phyloP scores from a whole-genome alignment of 92 coral and sea anemone species.

The Muricea muricata region DNA sequence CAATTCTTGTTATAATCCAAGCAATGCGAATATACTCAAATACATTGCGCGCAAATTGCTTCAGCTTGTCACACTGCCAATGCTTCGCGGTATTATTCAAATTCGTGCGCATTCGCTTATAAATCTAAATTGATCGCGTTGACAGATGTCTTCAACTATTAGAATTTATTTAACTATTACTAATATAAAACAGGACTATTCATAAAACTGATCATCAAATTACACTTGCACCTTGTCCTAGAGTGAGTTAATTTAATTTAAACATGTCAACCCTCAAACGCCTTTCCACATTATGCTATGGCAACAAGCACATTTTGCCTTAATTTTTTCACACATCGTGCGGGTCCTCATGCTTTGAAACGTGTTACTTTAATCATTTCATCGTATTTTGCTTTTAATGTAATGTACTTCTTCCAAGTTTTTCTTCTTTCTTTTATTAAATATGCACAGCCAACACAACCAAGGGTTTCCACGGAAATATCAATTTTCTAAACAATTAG shows the following conservation, averaged over 20 bases:
- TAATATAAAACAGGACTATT: background rate
- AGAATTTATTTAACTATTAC: background rate
- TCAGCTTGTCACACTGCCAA: background rate
- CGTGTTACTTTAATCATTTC: too few species aligned
- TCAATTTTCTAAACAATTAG: too few species aligned
- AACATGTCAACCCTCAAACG: slow-evolving; percentile 19
- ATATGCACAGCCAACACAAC: too few species aligned
- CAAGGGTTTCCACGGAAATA: too few species aligned
- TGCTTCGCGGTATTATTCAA: background rate
- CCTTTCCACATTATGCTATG: background rate
- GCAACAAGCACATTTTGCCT: background rate
- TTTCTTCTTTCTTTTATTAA: too few species aligned
- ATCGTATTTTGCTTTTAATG: too few species aligned
- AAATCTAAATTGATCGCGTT: background rate
- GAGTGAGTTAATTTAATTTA: slow-evolving; percentile 16
- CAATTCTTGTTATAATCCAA: too few species aligned
- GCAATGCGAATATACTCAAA: too few species aligned
- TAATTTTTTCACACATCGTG: background rate
- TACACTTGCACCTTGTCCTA: background rate
- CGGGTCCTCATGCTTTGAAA: too few species aligned
- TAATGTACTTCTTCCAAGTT: too few species aligned
- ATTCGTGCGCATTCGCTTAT: background rate
- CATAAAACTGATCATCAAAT: background rate
- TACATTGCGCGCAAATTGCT: slow-evolving; percentile 2
- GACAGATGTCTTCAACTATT: background rate